Evolutionary conservation across 2,888 invertebrate genomes (phyloP).

Genomic region (Andrena haemorrhoa): DNA sequence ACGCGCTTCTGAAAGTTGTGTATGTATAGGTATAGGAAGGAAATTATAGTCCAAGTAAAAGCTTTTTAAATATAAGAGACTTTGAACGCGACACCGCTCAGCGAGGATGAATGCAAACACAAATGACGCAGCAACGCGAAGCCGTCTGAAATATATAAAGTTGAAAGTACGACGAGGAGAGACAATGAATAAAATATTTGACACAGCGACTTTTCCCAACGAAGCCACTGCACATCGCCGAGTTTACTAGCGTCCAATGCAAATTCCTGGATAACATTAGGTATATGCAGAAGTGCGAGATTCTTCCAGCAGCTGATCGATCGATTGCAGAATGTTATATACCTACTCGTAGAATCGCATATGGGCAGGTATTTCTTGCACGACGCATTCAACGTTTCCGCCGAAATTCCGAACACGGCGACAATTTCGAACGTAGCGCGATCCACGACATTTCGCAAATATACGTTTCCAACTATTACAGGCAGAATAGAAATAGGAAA

Average conservation of each 20-base stretch:
- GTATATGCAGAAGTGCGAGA: too few relatives aligned
- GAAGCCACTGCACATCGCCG: too few relatives aligned
- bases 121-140: too few relatives aligned
- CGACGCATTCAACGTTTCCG: slow-evolving; percentile 3
- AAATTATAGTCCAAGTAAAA: not conserved
- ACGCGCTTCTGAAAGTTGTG: slow-evolving; percentile 3
- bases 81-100: too few relatives aligned
- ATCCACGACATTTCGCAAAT: slow-evolving; percentile 13
- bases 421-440: slow-evolving; percentile 8
- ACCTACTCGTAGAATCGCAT: not conserved
- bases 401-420: slow-evolving; percentile 11
- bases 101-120: too few relatives aligned
- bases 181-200: too few relatives aligned
- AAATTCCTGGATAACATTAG: too few relatives aligned
- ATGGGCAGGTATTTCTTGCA: not conserved
- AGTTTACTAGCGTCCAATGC: too few relatives aligned
- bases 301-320: too few relatives aligned
- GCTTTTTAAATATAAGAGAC: not conserved
- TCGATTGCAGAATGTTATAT: not conserved
- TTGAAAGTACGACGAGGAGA: too few relatives aligned
- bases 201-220: too few relatives aligned
- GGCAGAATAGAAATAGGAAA: slow-evolving; percentile 4
- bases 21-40: not conserved
- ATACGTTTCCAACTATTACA: not conserved
- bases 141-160: too few relatives aligned